Percentiles rank a stretch among this genome's conserved stretches.
These are phyloP conservation scores for Pseudorectes ferrugineus DNA, from an alignment of 2,113 vertebrate genomes.

Conservation along the genomic window DNA sequence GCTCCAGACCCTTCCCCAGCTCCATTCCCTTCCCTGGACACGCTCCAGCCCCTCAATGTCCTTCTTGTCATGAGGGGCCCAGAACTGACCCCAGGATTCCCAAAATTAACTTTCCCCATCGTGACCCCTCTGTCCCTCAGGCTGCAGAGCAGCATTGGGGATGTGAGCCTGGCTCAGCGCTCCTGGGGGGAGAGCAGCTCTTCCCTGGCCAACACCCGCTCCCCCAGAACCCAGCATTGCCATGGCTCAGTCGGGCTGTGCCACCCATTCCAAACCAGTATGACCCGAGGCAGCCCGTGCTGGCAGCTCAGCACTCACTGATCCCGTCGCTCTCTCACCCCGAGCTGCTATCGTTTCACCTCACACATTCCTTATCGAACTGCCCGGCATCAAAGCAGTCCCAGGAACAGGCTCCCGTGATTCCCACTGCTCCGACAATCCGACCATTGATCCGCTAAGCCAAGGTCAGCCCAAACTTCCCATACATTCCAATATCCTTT, in stretches of 20 bases:
- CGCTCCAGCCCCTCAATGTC: background rate
- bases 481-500: fast-evolving
- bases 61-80: background rate
- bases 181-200: background rate
- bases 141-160: background rate
- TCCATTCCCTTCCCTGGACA: background rate
- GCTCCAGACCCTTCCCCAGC: background rate
- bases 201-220: background rate
- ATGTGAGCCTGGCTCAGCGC: background rate
- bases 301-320: background rate
- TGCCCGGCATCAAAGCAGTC: background rate
- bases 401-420: background rate
- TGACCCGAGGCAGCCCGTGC: background rate
- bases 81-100: background rate
- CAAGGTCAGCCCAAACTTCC: background rate
- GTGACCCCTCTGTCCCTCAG: too few relatives aligned
- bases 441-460: fast-evolving
- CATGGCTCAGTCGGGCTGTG: background rate
- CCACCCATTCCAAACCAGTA: background rate
- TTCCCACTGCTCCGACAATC: background rate
- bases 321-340: background rate
- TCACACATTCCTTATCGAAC: fast-evolving
- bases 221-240: background rate
- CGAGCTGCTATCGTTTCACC: background rate
- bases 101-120: background rate